Conservation (phyloP, 1,140 invertebrate species). For the Lanistes nyassanus region DNA sequence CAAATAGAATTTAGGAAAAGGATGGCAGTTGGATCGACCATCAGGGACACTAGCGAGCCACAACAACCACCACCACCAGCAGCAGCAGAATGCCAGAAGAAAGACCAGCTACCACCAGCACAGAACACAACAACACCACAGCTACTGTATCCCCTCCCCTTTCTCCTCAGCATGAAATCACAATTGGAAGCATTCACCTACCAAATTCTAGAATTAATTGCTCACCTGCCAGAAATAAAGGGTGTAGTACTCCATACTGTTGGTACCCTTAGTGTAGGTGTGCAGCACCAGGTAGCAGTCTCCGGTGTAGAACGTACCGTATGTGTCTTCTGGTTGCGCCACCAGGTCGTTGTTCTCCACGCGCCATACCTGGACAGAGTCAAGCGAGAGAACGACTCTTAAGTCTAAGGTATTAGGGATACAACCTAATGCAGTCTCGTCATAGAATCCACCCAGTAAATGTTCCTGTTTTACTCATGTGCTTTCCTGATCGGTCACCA, state of each 20-base stretch:
- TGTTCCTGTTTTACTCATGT: no score
- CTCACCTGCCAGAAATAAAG: conserved; percentile 68
- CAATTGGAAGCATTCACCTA: neutral
- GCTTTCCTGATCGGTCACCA: no score
- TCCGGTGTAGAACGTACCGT: conserved; percentile 57
- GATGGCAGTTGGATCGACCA: no score
- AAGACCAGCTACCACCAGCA: no score
- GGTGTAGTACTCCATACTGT: conserved; percentile 35
- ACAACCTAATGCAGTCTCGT: no score
- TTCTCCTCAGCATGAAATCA: neutral
- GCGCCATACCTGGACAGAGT: conserved; percentile 45
- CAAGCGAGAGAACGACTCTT: neutral
- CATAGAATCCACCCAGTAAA: no score
- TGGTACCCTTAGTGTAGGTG: conserved; percentile 33
- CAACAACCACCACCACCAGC: no score
- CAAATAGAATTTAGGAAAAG: neutral
- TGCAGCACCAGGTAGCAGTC: conserved; percentile 64
- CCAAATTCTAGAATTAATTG: no score
- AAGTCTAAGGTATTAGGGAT: neutral
- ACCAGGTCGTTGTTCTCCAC: conserved; percentile 47
- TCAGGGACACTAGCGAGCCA: no score
- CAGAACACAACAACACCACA: neutral
- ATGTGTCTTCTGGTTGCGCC: conserved; percentile 38
- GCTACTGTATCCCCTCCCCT: neutral
- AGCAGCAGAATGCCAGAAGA: no score